phyloP scores from a whole-genome alignment of 2,888 invertebrate species.

The Euplexia lucipara region DNA sequence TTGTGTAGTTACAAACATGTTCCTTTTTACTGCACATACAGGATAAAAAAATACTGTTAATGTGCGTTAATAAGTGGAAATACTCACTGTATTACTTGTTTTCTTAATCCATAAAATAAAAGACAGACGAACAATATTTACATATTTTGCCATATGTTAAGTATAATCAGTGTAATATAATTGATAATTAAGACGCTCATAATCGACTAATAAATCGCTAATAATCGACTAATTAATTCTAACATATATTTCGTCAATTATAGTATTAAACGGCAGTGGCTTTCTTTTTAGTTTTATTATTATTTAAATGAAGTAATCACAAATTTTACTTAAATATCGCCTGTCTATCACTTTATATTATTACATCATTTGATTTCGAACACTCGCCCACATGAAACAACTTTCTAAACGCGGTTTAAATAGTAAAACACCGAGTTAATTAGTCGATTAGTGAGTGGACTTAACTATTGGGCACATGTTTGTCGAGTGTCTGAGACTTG shows the following conservation, averaged over 20 bases:
- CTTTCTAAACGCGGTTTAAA: constrained; percentile 63
- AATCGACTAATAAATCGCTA: constrained; percentile 44
- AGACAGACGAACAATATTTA: constrained; percentile 21
- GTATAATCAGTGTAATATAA: constrained; percentile 20
- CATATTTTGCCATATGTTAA: constrained; percentile 20
- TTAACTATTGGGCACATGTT: constrained; percentile 57
- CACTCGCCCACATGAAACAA: constrained; percentile 65
- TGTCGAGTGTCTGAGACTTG: constrained; percentile 37
- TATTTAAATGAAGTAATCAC: constrained; percentile 62
- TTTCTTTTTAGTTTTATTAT: constrained; percentile 52
- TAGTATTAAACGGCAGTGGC: constrained; percentile 13
- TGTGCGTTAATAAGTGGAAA: constrained; percentile 31
- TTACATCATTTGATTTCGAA: constrained; percentile 62
- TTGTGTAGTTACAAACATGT: constrained; percentile 52
- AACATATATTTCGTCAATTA: constrained; percentile 29
- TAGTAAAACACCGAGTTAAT: constrained; percentile 63
- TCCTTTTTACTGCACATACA: constrained; percentile 39
- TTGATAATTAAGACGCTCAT: constrained; percentile 26
- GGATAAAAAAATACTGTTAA: constrained; percentile 46
- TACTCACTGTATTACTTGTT: constrained; percentile 36
- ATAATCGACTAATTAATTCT: constrained; percentile 43
- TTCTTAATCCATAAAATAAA: constrained; percentile 24
- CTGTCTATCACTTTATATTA: constrained; percentile 59
- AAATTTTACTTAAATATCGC: constrained; percentile 43
- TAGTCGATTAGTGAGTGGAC: constrained; percentile 61